Base-by-base conservation (phyloP, 2,797 vertebrate species). In the Eurystomus glaucurus region DNA sequence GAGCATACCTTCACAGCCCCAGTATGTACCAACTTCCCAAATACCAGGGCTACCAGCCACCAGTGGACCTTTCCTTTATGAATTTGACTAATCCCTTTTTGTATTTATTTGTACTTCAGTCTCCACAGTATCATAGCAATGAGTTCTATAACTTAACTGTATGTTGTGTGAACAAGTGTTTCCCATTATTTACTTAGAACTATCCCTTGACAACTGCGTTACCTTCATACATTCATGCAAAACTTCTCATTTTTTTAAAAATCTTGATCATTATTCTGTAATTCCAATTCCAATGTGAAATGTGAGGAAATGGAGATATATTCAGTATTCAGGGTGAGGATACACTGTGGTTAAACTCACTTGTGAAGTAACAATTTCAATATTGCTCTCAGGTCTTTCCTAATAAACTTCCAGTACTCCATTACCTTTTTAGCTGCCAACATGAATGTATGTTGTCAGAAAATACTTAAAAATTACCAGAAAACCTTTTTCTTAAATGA, bases 21-120 rank as follows among this genome's bases (percentile, higher is more conserved):
- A 18, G 41, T 12, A 23, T 31, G 11, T 11, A 85, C 33, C 17
- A 60, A 22, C 14, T 80, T 85, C 64, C 41, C 51, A 62, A 61
- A 35, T 43, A 28, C 12, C 31, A 71, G 37, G 43, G 22, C 23
- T 81, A 61, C 35, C 26, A 78, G 13, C 39, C 3, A 4, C n/a
- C 45, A 66, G 1, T 19, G 1, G 45, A 57, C 0, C 0, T 78
- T 80, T 84, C 28, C 39, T 78, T 71, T 50, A 35, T 35, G 25
- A 69, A 29, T 61, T 46, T 57, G 5, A 25, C 57, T 62, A 75
- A 39, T 84, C 20, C 7, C 6, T n/a, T 57, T 78, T 69, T 29
- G 5, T n/a, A 41, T 45, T 50, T 26, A 29, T 57, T 75, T 81
- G 17, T 68, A 45, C 28, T 60, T 88, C 12, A 29, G 13, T 69